Evolutionary conservation across 2,113 vertebrate species (phyloP).

Genomic region (Takifugu bimaculatus): DNA sequence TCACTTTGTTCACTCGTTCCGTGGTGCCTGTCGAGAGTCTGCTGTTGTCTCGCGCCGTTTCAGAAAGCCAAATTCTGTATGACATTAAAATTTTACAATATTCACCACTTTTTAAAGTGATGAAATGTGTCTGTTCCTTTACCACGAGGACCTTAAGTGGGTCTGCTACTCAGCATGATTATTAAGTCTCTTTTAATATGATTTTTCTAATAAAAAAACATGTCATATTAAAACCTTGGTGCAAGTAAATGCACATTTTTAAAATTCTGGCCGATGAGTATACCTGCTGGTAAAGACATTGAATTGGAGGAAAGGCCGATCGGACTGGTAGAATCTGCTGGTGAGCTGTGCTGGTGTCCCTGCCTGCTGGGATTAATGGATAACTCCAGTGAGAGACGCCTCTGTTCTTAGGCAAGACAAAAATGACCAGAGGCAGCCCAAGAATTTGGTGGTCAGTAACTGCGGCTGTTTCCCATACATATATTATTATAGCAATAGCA

Average conservation of each 20-base stretch:
- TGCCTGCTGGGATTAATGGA: slow-evolving; percentile 64
- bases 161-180: too few relatives aligned
- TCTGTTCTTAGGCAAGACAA: slow-evolving; percentile 66
- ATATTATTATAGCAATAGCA: slow-evolving; percentile 75
- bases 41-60: slow-evolving; percentile 21
- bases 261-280: too few relatives aligned
- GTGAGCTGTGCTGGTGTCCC: slow-evolving; percentile 27
- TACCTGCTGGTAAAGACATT: not conserved
- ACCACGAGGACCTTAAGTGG: too few relatives aligned
- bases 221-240: too few relatives aligned
- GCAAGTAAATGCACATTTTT: too few relatives aligned
- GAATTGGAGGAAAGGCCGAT: slow-evolving; percentile 12
- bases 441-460: slow-evolving; percentile 71
- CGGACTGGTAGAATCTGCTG: slow-evolving; percentile 41
- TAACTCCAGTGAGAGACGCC: slow-evolving; percentile 64
- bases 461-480: slow-evolving; percentile 74
- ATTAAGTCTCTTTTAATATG: too few relatives aligned
- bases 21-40: slow-evolving; percentile 6
- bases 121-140: too few relatives aligned
- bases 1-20: slow-evolving; percentile 37
- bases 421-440: slow-evolving; percentile 74
- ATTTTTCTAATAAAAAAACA: slow-evolving; percentile 5
- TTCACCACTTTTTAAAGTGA: too few relatives aligned
- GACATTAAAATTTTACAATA: too few relatives aligned
- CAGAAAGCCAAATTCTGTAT: slow-evolving; percentile 15